phyloP scores from a whole-genome alignment of 1,140 invertebrate species.

The Pissodes strobi region DNA sequence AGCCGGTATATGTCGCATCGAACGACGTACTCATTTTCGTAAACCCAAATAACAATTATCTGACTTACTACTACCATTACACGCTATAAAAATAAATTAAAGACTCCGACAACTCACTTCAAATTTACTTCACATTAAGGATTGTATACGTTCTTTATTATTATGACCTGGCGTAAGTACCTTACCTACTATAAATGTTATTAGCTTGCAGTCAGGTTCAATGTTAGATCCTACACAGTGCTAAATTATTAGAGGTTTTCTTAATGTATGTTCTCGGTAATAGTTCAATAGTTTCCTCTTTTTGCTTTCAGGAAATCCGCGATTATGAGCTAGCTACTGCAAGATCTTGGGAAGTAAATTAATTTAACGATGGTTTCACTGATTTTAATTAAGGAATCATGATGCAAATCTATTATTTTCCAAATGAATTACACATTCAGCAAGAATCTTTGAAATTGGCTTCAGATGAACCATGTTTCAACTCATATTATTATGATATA shows the following conservation, averaged over 20 bases:
- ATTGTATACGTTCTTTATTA: constrained; percentile 8
- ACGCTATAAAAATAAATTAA: constrained; percentile 1
- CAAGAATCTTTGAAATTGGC: too few species aligned
- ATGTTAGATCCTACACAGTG: constrained; percentile 2
- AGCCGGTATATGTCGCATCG: too few species aligned
- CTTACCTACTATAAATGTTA: neutral
- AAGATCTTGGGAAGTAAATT: too few species aligned
- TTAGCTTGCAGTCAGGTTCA: constrained; percentile 5
- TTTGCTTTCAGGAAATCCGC: constrained; percentile 1
- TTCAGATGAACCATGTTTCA: too few species aligned
- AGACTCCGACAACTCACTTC: neutral
- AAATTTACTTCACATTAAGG: neutral
- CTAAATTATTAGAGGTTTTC: constrained; percentile 15
- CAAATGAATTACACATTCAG: too few species aligned
- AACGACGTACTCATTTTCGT: too few species aligned
- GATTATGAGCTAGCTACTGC: neutral
- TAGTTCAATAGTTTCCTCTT: constrained; percentile 10
- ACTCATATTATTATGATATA: too few species aligned
- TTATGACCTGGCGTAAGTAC: constrained; percentile 1
- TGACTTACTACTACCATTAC: too few species aligned
- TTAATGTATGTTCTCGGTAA: constrained; percentile 15
- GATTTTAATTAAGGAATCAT: too few species aligned
- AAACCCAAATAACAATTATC: too few species aligned
- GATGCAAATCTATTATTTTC: too few species aligned
- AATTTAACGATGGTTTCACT: neutral